phyloP scores from a whole-genome alignment of 1,140 invertebrate genomes.

The Drosophila pectinifera region DNA sequence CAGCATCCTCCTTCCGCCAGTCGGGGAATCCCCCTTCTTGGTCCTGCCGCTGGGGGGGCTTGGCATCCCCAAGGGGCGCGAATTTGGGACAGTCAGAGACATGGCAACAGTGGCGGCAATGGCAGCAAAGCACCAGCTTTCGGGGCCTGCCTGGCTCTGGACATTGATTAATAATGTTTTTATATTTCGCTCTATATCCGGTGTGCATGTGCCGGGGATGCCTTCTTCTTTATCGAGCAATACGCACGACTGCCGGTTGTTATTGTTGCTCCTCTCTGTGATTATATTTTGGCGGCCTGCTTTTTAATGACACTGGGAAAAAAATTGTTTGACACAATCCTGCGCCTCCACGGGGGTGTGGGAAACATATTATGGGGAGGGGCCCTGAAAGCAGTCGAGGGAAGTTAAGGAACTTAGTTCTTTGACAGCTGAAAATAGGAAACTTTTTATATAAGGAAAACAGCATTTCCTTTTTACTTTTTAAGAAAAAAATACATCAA shows the following conservation, averaged over 20 bases:
- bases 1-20: constrained; percentile 20
- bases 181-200: constrained; percentile 50
- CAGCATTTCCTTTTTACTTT: not conserved
- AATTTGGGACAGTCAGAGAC: constrained; percentile 59
- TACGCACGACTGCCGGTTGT: constrained; percentile 65
- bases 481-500: not conserved
- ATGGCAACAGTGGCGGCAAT: constrained; percentile 57
- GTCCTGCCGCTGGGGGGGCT: too few relatives aligned
- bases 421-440: constrained; percentile 2
- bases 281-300: constrained; percentile 58
- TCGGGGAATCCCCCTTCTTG: constrained; percentile 4
- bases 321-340: constrained; percentile 51
- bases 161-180: constrained; percentile 84
- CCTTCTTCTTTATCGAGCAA: constrained; percentile 42
- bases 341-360: not conserved
- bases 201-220: constrained; percentile 43
- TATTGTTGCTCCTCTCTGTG: constrained; percentile 47
- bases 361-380: not conserved
- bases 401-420: not conserved
- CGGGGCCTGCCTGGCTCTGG: constrained; percentile 42
- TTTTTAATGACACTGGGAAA: constrained; percentile 66
- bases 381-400: not conserved
- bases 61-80: constrained; percentile 63
- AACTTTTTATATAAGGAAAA: not conserved
- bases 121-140: constrained; percentile 22